These are phyloP conservation scores for Agonopterix alstromeriana DNA, from an alignment of 2,888 invertebrate genomes.

Conservation along the genomic window DNA sequence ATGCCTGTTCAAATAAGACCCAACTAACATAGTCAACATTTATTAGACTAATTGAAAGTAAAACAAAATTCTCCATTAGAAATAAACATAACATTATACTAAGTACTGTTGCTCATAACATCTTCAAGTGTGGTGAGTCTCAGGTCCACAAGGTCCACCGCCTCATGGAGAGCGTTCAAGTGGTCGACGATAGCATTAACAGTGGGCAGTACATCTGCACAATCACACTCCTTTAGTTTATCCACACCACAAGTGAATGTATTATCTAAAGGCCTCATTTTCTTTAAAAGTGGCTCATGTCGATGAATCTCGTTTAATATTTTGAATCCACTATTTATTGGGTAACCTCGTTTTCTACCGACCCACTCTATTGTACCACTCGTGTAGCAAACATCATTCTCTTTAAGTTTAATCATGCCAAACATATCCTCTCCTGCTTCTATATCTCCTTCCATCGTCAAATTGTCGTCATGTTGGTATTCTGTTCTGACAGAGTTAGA, in stretches of 20 bases:
- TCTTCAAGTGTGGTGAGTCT: conserved; percentile 72
- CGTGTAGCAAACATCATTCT: conserved; percentile 67
- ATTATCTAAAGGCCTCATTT: conserved; percentile 14
- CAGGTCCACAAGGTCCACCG: conserved; percentile 72
- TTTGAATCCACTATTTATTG: conserved; percentile 66
- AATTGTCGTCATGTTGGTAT: no score
- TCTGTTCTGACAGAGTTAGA: conserved; percentile 21
- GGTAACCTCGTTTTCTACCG: conserved; percentile 58
- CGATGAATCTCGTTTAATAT: conserved; percentile 29
- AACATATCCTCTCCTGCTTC: conserved; percentile 38
- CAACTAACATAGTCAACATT: not conserved
- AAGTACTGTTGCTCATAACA: conserved; percentile 30
- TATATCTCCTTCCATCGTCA: conserved; percentile 14
- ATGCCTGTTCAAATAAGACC: no score
- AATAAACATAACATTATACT: not conserved
- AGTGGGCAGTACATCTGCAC: conserved; percentile 63
- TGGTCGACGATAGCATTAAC: conserved; percentile 74
- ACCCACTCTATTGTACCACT: conserved; percentile 70
- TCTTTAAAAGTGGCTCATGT: conserved; percentile 37
- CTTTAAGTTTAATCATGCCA: conserved; percentile 62
- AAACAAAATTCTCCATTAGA: conserved; percentile 1
- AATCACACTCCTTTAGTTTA: conserved; percentile 45
- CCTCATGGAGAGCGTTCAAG: conserved; percentile 73
- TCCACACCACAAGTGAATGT: conserved; percentile 11
- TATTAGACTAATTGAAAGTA: not conserved